Evolutionary conservation across 1,140 invertebrate genomes (phyloP), one percentile per base, ranked within the genome.

Genomic region (Meteorus sp.): DNA sequence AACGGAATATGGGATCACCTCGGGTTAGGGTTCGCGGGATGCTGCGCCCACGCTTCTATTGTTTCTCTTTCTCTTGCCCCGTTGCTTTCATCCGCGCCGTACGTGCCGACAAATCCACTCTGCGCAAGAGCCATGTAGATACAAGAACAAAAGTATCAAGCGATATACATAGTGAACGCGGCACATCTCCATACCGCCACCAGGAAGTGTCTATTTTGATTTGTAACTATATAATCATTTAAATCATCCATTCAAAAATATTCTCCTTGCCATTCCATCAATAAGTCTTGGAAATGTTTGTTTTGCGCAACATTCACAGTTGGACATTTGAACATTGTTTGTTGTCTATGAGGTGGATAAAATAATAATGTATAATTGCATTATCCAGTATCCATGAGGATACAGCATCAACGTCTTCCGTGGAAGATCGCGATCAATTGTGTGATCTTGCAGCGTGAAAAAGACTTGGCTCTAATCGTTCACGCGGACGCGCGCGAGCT

Each of bases 41-140:
- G 66, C 69, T 69, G 70, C 71, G 68, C 71, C 71, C 65, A 73
- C 71, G 69, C 69, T 68, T 60, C 70, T 64, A 73, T 73, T 73
- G 71, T 73, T 68, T 73, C 62, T 66, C 47, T 47, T 63, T 66
- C 64, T 69, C 66, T 65, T 65, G 56, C 56, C 59, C 51, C 44
- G 19, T 55, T 55, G 43, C 63, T 66, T 60, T 61, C 58, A 62
- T 56, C 61, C 63, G 61, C 50, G 60, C 59, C 47, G 33, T 29
- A 37, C 41, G 43, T 37, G 43, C 45, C 41, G 22, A 27, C 43
- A 35, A 60, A 44, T 25, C 20, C 13, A 44, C 23, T n/a, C n/a
- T n/a, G n/a, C n/a, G n/a, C n/a, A n/a, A n/a, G n/a, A n/a, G n/a
- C n/a, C n/a, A n/a, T n/a, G n/a, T n/a, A n/a, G n/a, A n/a, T n/a